A percentile compares a stretch with the other conserved stretches of the same genome.
These are phyloP conservation scores for Pungitius pungitius DNA, from an alignment of 2,113 vertebrate genomes.

Conservation along the genomic window DNA sequence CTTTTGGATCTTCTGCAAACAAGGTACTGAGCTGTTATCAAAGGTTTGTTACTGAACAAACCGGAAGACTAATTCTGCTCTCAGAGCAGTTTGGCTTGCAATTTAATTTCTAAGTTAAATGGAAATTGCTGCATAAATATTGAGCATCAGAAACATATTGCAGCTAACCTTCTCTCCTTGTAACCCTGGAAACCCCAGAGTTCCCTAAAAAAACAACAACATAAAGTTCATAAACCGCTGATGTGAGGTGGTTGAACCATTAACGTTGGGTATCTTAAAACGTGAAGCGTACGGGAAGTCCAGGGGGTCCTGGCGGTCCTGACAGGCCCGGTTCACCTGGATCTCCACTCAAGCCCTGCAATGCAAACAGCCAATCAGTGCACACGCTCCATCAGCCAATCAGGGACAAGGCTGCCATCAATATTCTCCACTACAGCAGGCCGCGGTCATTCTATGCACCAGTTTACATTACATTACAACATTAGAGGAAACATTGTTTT, in stretches of 20 bases:
- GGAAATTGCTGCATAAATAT: not conserved
- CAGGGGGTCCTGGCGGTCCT: constrained; percentile 60
- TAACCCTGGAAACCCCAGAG: constrained; percentile 52
- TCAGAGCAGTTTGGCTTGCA: not conserved
- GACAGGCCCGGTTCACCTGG: constrained; percentile 51
- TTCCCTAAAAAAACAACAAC: constrained; percentile 53
- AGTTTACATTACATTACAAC: too few relatives aligned
- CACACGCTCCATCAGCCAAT: not conserved
- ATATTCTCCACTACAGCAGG: not conserved
- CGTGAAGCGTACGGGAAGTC: constrained; percentile 53
- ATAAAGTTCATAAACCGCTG: not conserved
- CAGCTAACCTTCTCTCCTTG: constrained; percentile 75
- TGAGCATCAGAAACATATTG: not conserved
- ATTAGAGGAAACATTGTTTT: not conserved
- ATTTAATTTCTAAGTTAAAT: not conserved
- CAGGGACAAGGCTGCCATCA: not conserved
- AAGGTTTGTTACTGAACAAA: not conserved
- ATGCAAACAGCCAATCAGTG: constrained; percentile 26
- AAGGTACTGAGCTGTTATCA: too few relatives aligned
- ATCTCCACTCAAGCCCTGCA: constrained; percentile 59
- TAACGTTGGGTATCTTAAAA: not conserved
- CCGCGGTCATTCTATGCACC: not conserved
- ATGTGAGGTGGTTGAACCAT: not conserved
- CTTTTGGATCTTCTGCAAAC: not conserved
- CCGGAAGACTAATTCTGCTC: not conserved